Base-by-base conservation (phyloP, 53 echinoderm and acorn worm species). In the Glandiceps talaboti region DNA sequence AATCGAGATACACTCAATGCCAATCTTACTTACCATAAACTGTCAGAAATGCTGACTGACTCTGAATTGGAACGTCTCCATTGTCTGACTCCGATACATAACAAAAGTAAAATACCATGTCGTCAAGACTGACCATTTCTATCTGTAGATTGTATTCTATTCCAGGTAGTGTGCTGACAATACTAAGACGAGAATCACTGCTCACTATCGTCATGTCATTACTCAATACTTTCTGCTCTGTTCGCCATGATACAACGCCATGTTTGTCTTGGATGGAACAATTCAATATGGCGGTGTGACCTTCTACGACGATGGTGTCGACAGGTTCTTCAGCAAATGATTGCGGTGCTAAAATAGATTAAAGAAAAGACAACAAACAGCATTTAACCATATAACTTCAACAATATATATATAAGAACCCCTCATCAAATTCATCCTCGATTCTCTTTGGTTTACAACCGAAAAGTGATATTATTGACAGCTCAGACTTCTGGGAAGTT, bases 101-200 rank as follows among this genome's bases (percentile, higher is more conserved):
- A 72, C 96, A 96, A 72, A 80, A 78, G 85, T 90, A 96, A 0
- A 79, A 78, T 25, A 85, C 96, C 29, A 83, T 85, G 74, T 96
- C 96, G n/a, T n/a, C n/a, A 0, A 33, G 28, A n/a, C 33, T 76
- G 1, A 93, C 87, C 27, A 83, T 82, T 14, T 73, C 74, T n/a
- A 96, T 93, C 30, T 75, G 80, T 0, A 96, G 86, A 31, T 93
- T 73, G 75, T 85, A 96, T 27, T 90, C 87, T n/a, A n/a, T n/a
- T 10, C 96, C 96, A 10, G 32, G 82, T 0, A 29, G 80, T 10
- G 87, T 33, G 30, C 85, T 87, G 10, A 76, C 75, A 30, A 96
- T 91, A 1, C 92, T 86, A 28, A 86, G 79, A 32, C 95, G 30
- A 76, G 1, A 30, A 1, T 90, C 90, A 28, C 82, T 77, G 1